Conservation (phyloP, 2,113 vertebrate species). For the Porphyrio hochstetteri region DNA sequence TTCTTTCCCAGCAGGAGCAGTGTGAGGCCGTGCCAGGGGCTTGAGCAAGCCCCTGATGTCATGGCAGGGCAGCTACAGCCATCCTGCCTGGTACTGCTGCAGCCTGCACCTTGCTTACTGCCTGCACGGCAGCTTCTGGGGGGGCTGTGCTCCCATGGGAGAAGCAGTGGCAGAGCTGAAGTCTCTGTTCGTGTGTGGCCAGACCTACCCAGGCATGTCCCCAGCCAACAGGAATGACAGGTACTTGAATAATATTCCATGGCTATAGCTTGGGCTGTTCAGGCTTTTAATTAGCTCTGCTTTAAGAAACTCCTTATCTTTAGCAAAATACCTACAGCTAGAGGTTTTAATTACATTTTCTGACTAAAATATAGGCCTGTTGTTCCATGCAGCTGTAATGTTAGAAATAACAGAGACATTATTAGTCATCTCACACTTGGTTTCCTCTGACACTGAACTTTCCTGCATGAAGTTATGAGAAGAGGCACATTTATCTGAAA, state of each 20-base stretch:
- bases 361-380: neutral
- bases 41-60: rapidly evolving
- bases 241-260: neutral
- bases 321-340: neutral
- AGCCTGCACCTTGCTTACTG: neutral
- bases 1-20: neutral
- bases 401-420: neutral
- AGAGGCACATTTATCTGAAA: neutral
- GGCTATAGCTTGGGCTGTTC: neutral
- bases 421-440: neutral
- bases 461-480: rapidly evolving
- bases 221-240: neutral
- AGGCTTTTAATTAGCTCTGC: neutral
- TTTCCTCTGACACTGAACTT: neutral
- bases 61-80: neutral
- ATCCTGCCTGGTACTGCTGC: neutral
- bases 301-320: neutral
- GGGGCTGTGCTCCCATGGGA: neutral
- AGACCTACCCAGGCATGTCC: neutral
- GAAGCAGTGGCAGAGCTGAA: neutral
- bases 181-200: neutral
- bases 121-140: rapidly evolving
- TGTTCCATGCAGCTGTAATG: neutral
- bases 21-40: rapidly evolving
- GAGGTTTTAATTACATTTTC: neutral